Percentiles rank a stretch among this genome's conserved stretches.
Evolutionary conservation across 1,140 invertebrate species (phyloP).

Genomic region (Drusus annulatus): DNA sequence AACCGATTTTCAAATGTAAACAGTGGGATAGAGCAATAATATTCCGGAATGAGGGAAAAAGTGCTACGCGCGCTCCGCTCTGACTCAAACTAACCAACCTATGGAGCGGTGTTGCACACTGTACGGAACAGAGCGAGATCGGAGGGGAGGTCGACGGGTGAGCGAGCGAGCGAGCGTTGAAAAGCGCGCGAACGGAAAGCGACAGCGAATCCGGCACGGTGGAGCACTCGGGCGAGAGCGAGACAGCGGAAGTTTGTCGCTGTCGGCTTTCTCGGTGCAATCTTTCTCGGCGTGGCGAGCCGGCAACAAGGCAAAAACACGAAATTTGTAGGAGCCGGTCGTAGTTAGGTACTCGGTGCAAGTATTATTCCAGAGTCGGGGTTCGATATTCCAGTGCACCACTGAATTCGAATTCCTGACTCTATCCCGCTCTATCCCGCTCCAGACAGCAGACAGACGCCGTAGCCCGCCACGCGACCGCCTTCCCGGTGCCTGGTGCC

Average conservation of each 20-base stretch:
- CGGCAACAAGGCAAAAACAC: slow-evolving; percentile 34
- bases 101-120: slow-evolving; percentile 42
- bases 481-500: no score
- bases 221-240: slow-evolving; percentile 4
- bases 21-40: slow-evolving; percentile 37
- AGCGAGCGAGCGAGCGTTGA: slow-evolving; percentile 29
- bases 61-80: slow-evolving; percentile 47
- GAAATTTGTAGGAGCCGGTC: slow-evolving; percentile 24
- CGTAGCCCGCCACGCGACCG: background rate
- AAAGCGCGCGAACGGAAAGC: slow-evolving; percentile 51
- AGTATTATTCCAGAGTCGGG: slow-evolving; percentile 28
- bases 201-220: background rate
- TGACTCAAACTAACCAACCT: slow-evolving; percentile 41
- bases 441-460: slow-evolving; percentile 15
- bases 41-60: slow-evolving; percentile 42
- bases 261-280: slow-evolving; percentile 27
- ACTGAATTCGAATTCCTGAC: slow-evolving; percentile 21
- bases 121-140: slow-evolving; percentile 38
- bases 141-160: slow-evolving; percentile 5
- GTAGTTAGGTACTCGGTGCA: background rate
- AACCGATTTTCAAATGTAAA: slow-evolving; percentile 46
- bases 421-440: no score
- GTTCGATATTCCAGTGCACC: slow-evolving; percentile 33
- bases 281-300: slow-evolving; percentile 27
- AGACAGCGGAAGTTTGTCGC: background rate